Evolutionary conservation across 2,113 vertebrate genomes (phyloP), one percentile per base, ranked within the genome.

Genomic region (Hoplias malabaricus): DNA sequence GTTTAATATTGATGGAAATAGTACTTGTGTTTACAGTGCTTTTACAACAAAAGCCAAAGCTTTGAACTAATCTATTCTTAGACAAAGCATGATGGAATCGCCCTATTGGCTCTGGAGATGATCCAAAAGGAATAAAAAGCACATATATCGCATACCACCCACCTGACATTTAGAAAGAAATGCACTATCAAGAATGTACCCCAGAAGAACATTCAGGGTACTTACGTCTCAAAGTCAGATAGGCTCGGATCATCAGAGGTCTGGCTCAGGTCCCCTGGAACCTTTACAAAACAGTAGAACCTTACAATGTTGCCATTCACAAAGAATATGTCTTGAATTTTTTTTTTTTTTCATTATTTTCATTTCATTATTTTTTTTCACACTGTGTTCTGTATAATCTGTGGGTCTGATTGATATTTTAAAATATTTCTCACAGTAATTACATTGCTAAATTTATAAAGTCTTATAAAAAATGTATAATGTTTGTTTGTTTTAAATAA

Each of bases 161-260:
- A 50, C 27, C 42, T 36, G 11, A 13, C 42, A 19, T 11, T 19
- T 53, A 48, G 72, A 29, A 5, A 42, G 27, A 19, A 21, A 50
- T 16, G 14, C 27, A 43, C 36, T 25, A 25, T 6, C 4, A 43
- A 29, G 16, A 65, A 43, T 56, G 67, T 29, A 43, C 38, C 63
- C 53, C 36, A 73, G 48, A 43, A 33, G 16, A 63, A 48, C 9
- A 16, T 75, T 72, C 21, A 42, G 27, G 43, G 56, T 63, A 69
- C 98, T 96, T 92, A 99, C 98, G 95, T 97, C 93, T 99, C 98
- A 90, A 99, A 98, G 89, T 99, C 98, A 19, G 97, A 98, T 85
- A 99, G 92, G 88, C 96, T 99, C 81, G 97, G 97, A 88, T 99
- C 98, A 86, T 99, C 98, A 0, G 98, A 99, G 1, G 96, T 98